Conservation (phyloP, 2,113 vertebrate species). For the Protobothrops flavoviridis region DNA sequence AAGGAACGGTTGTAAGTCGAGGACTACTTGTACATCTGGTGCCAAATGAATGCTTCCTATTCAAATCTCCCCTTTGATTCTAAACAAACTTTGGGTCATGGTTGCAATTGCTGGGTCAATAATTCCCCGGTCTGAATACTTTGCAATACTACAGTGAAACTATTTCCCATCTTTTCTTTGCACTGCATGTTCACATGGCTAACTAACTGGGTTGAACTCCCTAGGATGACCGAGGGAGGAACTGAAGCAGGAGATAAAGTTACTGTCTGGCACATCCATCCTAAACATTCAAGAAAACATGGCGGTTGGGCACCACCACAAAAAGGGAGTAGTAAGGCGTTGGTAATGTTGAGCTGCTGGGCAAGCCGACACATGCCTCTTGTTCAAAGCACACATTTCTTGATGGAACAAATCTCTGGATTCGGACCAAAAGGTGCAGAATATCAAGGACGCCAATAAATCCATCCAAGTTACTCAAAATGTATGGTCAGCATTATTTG, state of each 20-base stretch:
- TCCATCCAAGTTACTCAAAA: neutral
- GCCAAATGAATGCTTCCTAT: conserved; percentile 4
- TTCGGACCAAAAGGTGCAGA: neutral
- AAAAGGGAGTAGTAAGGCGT: neutral
- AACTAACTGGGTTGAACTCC: conserved; percentile 9
- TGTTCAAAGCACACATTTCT: neutral
- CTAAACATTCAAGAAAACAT: neutral
- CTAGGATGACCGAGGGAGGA: conserved; percentile 6
- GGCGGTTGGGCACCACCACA: neutral
- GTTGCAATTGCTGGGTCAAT: conserved; percentile 41
- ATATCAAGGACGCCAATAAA: neutral
- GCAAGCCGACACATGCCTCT: neutral
- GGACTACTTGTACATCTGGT: neutral
- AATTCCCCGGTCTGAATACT: conserved; percentile 45
- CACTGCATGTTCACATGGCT: conserved; percentile 27
- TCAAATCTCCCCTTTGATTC: conserved; percentile 44
- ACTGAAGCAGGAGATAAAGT: conserved; percentile 39
- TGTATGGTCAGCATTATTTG: neutral
- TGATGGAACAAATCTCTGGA: neutral
- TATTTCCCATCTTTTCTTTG: conserved; percentile 37
- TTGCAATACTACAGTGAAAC: conserved; percentile 22
- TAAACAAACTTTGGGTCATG: conserved; percentile 42
- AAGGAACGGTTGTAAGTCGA: neutral
- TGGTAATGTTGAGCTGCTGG: neutral
- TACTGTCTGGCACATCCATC: neutral